Percentiles rank a stretch among this genome's conserved stretches.
Conservation (phyloP, 2,888 invertebrate genomes). For the Ochropleura plecta region DNA sequence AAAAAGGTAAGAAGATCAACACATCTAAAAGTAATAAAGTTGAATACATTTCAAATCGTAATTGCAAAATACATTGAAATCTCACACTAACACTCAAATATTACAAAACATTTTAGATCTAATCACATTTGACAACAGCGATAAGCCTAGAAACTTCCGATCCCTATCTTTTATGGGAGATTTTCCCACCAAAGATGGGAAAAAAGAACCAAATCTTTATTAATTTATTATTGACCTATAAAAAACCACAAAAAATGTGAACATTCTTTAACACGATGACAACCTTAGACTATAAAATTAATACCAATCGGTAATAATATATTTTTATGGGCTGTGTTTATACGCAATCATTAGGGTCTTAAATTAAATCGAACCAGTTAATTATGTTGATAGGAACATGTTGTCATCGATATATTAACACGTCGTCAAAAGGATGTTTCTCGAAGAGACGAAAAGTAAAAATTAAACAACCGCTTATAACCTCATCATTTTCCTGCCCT, state of each 20-base stretch:
- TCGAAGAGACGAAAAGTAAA: not conserved
- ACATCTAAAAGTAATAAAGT: not conserved
- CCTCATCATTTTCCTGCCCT: no score
- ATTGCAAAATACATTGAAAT: conserved; percentile 19
- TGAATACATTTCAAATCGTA: not conserved
- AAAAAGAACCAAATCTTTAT: conserved; percentile 19
- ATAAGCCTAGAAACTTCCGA: conserved; percentile 6
- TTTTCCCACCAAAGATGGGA: conserved; percentile 45
- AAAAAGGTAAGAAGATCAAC: not conserved
- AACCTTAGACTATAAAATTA: conserved; percentile 44
- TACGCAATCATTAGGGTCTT: conserved; percentile 33
- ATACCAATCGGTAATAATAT: conserved; percentile 38
- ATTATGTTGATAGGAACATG: conserved; percentile 30
- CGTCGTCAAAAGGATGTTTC: not conserved
- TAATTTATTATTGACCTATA: conserved; percentile 17
- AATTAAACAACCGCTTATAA: not conserved
- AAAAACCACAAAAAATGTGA: conserved; percentile 8
- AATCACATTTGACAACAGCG: conserved; percentile 24
- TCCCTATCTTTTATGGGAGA: conserved; percentile 38
- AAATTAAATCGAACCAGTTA: conserved; percentile 35
- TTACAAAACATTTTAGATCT: conserved; percentile 16
- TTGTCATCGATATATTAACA: conserved; percentile 43
- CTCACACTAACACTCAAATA: not conserved
- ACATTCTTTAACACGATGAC: conserved; percentile 5
- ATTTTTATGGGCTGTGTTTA: conserved; percentile 37